Evolutionary conservation across 2,113 vertebrate genomes (phyloP).

Genomic region (Chloropsis cyanopogon): DNA sequence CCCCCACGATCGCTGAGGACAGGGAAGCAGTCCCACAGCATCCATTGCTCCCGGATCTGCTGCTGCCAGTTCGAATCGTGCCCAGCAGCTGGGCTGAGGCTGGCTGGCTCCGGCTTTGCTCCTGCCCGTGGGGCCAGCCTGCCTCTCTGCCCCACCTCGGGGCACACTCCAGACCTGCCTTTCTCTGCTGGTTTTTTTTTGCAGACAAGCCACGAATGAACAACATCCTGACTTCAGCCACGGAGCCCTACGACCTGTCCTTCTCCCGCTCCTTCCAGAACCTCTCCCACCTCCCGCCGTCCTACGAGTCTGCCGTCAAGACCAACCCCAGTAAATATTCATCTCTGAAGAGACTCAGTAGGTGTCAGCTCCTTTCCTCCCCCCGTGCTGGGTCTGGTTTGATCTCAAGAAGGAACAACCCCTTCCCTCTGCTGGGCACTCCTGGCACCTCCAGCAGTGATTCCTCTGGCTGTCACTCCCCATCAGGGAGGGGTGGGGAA

Average conservation of each 20-base stretch:
- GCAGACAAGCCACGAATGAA: conserved; percentile 93
- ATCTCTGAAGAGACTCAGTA: conserved; percentile 97
- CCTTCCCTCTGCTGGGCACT: not conserved
- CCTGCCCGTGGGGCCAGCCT: not conserved
- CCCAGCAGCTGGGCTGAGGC: not conserved
- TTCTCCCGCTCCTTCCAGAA: conserved; percentile 99
- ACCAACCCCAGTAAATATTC: conserved; percentile 95
- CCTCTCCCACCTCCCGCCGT: conserved; percentile 94
- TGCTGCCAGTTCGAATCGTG: not conserved
- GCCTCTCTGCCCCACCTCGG: not conserved
- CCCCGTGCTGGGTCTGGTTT: not conserved
- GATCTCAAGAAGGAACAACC: not conserved
- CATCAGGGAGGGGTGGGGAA: not conserved
- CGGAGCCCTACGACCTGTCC: conserved; percentile 95
- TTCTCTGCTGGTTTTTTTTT: conserved; percentile 24
- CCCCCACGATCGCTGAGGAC: not conserved
- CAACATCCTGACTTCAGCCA: conserved; percentile 95
- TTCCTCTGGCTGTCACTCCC: not conserved
- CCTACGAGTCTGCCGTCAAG: conserved; percentile 94
- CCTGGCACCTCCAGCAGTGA: not conserved
- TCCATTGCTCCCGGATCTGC: not conserved
- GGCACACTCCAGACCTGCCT: not conserved
- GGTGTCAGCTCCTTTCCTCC: conserved; percentile 70
- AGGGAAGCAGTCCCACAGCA: not conserved
- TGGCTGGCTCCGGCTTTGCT: not conserved